Conservation (phyloP, 23 tunicate genomes). For the Ascidia mentula region DNA sequence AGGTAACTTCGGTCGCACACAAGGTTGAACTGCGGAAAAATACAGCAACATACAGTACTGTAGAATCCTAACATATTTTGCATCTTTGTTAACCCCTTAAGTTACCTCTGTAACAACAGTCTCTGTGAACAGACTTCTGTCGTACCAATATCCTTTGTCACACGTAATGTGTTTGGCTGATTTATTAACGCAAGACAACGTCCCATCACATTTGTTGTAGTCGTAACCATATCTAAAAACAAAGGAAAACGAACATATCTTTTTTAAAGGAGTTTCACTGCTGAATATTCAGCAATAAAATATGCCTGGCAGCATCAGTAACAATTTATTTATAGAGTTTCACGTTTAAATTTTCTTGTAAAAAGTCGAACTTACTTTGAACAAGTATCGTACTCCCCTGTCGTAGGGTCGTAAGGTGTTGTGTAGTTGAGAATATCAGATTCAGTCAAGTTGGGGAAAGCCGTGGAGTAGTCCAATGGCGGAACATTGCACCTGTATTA, state of each 20-base stretch:
- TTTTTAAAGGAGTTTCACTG: too few relatives aligned
- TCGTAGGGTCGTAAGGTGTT: slow-evolving; percentile 31
- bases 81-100: too few relatives aligned
- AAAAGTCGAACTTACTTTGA: background rate
- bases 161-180: slow-evolving; percentile 25
- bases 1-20: slow-evolving; percentile 47
- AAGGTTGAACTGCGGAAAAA: slow-evolving; percentile 40
- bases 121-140: slow-evolving; percentile 39
- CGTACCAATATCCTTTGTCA: slow-evolving; percentile 50
- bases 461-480: slow-evolving; percentile 44
- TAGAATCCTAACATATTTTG: background rate
- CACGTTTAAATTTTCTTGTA: too few relatives aligned
- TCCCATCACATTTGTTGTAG: slow-evolving; percentile 22
- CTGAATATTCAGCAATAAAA: too few relatives aligned
- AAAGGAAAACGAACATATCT: background rate
- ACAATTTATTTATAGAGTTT: too few relatives aligned
- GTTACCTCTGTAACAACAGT: slow-evolving; percentile 60
- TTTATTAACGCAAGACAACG: slow-evolving; percentile 30
- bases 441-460: slow-evolving; percentile 54
- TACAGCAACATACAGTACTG: background rate
- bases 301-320: too few relatives aligned
- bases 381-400: background rate
- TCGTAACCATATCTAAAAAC: slow-evolving; percentile 45
- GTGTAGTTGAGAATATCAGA: slow-evolving; percentile 52
- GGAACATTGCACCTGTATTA: slow-evolving; percentile 20